Base-by-base conservation (phyloP, 2,888 invertebrate species). In the Euphydryas editha region DNA sequence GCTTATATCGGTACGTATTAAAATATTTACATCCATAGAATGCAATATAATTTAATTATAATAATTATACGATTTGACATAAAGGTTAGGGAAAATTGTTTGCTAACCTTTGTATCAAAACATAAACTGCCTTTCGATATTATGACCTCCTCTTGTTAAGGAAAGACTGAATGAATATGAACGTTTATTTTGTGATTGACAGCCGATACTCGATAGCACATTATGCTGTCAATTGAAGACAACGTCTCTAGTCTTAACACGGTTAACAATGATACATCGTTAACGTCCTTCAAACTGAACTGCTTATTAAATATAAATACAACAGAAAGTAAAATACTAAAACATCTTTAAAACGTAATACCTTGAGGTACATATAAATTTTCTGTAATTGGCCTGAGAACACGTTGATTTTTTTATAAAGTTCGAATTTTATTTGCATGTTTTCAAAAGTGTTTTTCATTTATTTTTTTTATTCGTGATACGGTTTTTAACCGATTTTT, bases 171-270 rank as follows among this genome's bases (percentile, higher is more conserved):
- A 58, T 63, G 58, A 51, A 58, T 63, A 58, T 62, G 54, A 66
- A 54, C 58, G 66, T 49, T 30, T 30, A 21, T 21, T 24, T 18
- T 56, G 39, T 66, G 66, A 66, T 46, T 66, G 66, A 44, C 66
- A 54, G 51, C 36, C 58, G 21, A n/a, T n/a, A n/a, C n/a, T n/a
- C n/a, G n/a, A 62, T 62, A 62, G 30, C 15, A 18, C 58, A 62
- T 66, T 66, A 66, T 37, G 44, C 21, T 66, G 66, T 66, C 66
- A 61, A 46, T 60, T 10, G 65, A 44, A 63, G 58, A 59, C 47
- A 58, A 57, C 44, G 42, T 30, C 58, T 58, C 47, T 42, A 51
- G 58, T 63, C 46, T 47, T 42, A 59, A 36, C 58, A 51, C 24
- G n/a, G 51, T 18, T 63, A 20, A 11, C 51, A 51, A 20, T 36